phyloP scores from a whole-genome alignment of 2,797 vertebrate species.

The Melanotaenia pygmaea region DNA sequence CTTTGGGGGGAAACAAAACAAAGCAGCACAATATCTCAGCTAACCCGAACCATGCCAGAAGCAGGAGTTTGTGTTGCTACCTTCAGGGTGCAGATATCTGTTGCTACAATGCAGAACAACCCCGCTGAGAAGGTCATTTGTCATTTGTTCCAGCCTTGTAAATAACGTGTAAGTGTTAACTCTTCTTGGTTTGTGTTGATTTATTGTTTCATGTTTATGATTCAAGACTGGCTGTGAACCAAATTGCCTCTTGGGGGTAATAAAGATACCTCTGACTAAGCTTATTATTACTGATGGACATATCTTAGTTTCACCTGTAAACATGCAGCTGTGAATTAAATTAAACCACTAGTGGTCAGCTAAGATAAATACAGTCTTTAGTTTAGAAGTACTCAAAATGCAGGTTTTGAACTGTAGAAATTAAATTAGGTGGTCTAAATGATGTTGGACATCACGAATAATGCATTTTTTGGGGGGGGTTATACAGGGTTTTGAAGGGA shows the following conservation, averaged over 20 bases:
- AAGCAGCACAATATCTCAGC: not conserved
- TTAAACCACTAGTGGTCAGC: too few relatives aligned
- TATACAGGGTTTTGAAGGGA: slow-evolving; percentile 94
- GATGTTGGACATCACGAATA: not conserved
- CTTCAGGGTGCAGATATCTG: not conserved
- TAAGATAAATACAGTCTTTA: too few relatives aligned
- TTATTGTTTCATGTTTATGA: not conserved
- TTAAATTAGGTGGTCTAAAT: not conserved
- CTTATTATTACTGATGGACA: not conserved
- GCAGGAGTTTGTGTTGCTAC: not conserved
- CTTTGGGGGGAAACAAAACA: not conserved
- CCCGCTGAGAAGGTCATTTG: not conserved
- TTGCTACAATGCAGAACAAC: not conserved
- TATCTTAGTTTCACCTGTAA: not conserved
- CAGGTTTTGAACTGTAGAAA: not conserved
- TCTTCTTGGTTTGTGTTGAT: not conserved
- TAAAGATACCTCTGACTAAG: not conserved
- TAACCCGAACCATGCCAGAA: not conserved
- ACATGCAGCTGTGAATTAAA: not conserved
- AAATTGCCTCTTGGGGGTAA: not conserved
- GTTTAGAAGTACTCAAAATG: not conserved
- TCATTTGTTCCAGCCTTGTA: not conserved
- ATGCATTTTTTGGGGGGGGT: not conserved
- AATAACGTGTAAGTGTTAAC: not conserved
- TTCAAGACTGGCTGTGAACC: not conserved